phyloP scores from a whole-genome alignment of 2,797 vertebrate genomes.

The Kryptolebias ocellatus region DNA sequence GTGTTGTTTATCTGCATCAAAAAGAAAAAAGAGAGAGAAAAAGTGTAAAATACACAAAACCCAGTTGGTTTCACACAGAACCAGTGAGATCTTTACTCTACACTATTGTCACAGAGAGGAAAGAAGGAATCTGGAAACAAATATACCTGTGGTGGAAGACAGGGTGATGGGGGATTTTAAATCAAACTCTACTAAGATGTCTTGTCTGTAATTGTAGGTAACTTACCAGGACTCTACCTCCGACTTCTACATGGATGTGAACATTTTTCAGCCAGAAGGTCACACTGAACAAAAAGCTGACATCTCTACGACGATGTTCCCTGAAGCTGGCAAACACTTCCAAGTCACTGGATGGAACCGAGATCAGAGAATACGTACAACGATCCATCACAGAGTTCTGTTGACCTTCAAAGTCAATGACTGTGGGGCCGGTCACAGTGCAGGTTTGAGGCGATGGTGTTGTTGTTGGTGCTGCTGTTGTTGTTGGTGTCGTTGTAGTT shows the following conservation, averaged over 20 bases:
- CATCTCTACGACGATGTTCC: conserved; percentile 5
- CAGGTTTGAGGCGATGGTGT: background rate
- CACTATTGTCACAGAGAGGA: too few relatives aligned
- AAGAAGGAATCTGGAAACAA: too few relatives aligned
- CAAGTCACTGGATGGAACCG: background rate
- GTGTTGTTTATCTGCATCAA: conserved; percentile 30
- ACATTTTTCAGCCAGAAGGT: background rate
- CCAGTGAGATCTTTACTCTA: too few relatives aligned
- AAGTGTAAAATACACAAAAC: too few relatives aligned
- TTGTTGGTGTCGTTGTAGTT: too few relatives aligned
- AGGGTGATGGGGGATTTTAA: too few relatives aligned
- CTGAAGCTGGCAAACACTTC: background rate
- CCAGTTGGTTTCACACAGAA: too few relatives aligned
- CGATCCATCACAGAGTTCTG: background rate
- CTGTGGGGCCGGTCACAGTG: conserved; percentile 1
- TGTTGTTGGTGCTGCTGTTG: too few relatives aligned
- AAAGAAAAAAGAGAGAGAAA: background rate
- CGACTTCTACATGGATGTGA: conserved; percentile 5
- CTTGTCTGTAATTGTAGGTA: too few relatives aligned
- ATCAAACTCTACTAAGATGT: too few relatives aligned
- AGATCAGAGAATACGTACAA: conserved; percentile 4
- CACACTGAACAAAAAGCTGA: conserved; percentile 10
- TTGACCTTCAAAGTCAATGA: background rate
- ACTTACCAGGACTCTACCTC: conserved; percentile 2
- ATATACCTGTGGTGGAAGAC: too few relatives aligned